A percentile compares a stretch with the other conserved stretches of the same genome.
Conservation (phyloP, 2,113 vertebrate species). For the Brienomyrus longianalis region DNA sequence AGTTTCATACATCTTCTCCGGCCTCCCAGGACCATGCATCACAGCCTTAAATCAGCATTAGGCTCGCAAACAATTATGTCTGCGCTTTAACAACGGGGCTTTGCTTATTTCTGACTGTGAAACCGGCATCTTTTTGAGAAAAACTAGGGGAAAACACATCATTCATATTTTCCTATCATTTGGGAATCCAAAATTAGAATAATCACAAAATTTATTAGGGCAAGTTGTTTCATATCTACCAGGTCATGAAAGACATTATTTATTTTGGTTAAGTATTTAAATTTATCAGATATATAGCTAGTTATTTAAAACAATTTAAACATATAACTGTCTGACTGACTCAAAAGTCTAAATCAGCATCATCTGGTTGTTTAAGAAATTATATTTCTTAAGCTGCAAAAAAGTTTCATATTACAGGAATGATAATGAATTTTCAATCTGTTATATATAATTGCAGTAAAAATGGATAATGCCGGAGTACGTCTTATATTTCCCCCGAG, state of each 20-base stretch:
- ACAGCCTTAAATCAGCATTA: neutral
- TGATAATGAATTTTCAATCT: neutral
- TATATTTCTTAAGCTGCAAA: neutral
- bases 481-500: neutral
- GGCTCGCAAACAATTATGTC: neutral
- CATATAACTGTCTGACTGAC: neutral
- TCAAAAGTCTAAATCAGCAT: neutral
- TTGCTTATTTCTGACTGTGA: neutral
- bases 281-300: neutral
- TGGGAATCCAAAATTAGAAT: neutral
- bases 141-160: neutral
- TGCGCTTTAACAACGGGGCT: too few relatives aligned
- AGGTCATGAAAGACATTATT: too few relatives aligned
- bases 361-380: neutral
- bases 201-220: neutral
- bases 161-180: neutral
- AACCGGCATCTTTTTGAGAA: neutral
- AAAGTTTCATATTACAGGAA: neutral
- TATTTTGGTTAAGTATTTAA: too few relatives aligned
- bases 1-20: neutral
- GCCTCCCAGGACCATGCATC: neutral
- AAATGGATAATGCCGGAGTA: neutral
- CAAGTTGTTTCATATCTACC: too few relatives aligned
- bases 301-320: neutral
- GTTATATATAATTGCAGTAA: neutral